Evolutionary conservation across 2,888 invertebrate species (phyloP).

Genomic region (Galerucella nymphaeae): DNA sequence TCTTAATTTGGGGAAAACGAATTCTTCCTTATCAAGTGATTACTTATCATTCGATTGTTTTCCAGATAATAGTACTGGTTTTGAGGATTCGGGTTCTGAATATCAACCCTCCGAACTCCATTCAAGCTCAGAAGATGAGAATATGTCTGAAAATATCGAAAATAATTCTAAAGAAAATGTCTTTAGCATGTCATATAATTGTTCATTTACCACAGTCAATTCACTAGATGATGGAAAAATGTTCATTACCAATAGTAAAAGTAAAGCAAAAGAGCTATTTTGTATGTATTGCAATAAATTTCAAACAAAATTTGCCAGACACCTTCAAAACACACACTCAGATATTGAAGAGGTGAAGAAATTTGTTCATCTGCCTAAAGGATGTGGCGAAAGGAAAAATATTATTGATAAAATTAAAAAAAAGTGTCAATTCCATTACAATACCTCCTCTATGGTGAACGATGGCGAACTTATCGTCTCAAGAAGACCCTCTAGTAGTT

Average conservation of each 20-base stretch:
- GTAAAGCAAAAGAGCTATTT: slow-evolving; percentile 22
- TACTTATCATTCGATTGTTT: no score
- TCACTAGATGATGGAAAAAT: slow-evolving; percentile 14
- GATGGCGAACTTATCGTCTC: no score
- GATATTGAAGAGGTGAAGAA: slow-evolving; percentile 15
- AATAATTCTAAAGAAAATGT: not conserved
- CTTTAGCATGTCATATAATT: not conserved
- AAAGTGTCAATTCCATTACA: no score
- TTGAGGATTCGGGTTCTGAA: slow-evolving; percentile 15
- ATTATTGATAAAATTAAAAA: no score
- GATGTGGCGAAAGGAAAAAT: no score
- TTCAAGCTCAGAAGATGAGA: slow-evolving; percentile 8
- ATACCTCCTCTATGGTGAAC: no score
- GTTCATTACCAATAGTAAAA: slow-evolving; percentile 2
- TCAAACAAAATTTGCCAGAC: slow-evolving; percentile 26
- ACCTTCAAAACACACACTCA: slow-evolving; percentile 11
- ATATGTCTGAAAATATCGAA: not conserved
- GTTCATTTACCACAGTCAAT: not conserved
- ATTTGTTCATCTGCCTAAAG: not conserved
- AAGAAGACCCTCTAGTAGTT: no score
- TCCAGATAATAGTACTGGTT: slow-evolving; percentile 1
- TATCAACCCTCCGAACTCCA: slow-evolving; percentile 2
- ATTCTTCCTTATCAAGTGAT: no score
- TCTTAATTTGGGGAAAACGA: no score
- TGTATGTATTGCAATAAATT: slow-evolving; percentile 27